Percentiles rank a stretch among this genome's conserved stretches.
These are phyloP conservation scores for Gobio occitaniae DNA, from an alignment of 2,797 vertebrate genomes.

Conservation along the genomic window DNA sequence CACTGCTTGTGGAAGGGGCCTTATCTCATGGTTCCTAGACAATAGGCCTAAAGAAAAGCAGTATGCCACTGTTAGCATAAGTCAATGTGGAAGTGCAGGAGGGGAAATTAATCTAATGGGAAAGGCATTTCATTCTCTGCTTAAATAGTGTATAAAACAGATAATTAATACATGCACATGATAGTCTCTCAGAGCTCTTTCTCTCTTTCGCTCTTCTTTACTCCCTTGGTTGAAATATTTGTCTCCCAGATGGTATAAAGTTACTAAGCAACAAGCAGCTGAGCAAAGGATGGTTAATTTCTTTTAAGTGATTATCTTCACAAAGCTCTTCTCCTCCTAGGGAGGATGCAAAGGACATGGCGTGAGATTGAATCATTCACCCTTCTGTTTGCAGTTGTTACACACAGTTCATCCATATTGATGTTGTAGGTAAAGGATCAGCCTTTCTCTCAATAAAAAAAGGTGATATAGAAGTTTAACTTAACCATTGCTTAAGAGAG, in stretches of 20 bases:
- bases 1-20: not conserved
- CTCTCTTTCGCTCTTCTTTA: slow-evolving; percentile 27
- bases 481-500: not conserved
- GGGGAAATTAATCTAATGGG: slow-evolving; percentile 42
- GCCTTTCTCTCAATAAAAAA: not conserved
- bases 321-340: slow-evolving; percentile 21
- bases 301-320: slow-evolving; percentile 52
- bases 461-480: not conserved
- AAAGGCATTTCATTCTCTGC: slow-evolving; percentile 34
- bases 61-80: slow-evolving; percentile 3
- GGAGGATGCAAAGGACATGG: slow-evolving; percentile 19
- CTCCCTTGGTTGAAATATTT: slow-evolving; percentile 40
- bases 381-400: slow-evolving; percentile 28
- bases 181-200: slow-evolving; percentile 38
- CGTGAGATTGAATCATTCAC: slow-evolving; percentile 29
- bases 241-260: slow-evolving; percentile 57
- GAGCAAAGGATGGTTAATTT: slow-evolving; percentile 50
- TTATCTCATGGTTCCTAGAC: not conserved
- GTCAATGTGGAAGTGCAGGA: slow-evolving; percentile 11
- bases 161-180: slow-evolving; percentile 57
- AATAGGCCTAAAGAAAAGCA: not conserved
- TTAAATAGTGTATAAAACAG: slow-evolving; percentile 56
- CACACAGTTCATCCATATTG: not conserved
- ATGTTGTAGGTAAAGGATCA: not conserved
- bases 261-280: slow-evolving; percentile 60